Evolutionary conservation across 1,140 invertebrate genomes (phyloP).

Genomic region (Drosophila lacteicornis): DNA sequence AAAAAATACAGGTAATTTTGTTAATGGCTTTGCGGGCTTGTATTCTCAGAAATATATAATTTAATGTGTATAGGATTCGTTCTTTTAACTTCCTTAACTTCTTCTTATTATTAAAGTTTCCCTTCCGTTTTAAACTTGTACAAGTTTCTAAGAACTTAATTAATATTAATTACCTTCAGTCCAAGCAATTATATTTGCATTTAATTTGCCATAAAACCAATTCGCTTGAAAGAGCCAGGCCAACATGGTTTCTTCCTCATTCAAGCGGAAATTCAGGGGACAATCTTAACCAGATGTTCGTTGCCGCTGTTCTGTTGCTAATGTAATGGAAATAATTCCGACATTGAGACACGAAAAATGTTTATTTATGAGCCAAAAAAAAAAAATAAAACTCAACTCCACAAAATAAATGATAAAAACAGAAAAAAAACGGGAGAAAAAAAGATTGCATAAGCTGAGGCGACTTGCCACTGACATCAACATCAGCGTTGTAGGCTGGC

Average conservation of each 20-base stretch:
- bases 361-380: constrained; percentile 64
- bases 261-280: constrained; percentile 1
- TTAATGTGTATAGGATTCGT: too few species aligned
- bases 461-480: constrained; percentile 38
- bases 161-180: constrained; percentile 11
- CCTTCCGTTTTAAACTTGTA: not conserved
- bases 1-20: not conserved
- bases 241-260: not conserved
- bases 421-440: constrained; percentile 11
- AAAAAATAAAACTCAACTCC: constrained; percentile 13
- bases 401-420: constrained; percentile 17
- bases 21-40: not conserved
- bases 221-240: too few species aligned
- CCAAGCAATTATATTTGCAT: not conserved
- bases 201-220: constrained; percentile 1
- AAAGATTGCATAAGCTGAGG: constrained; percentile 40
- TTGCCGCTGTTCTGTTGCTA: constrained; percentile 58
- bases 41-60: too few species aligned
- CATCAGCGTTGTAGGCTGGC: constrained; percentile 37
- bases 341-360: constrained; percentile 60
- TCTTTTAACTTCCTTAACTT: not conserved
- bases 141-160: not conserved
- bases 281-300: constrained; percentile 32
- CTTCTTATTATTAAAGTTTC: not conserved
- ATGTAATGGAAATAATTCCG: constrained; percentile 81